Evolutionary conservation across 2,113 vertebrate species (phyloP), one percentile per base, ranked within the genome.

Genomic region (Manacus vitellinus): DNA sequence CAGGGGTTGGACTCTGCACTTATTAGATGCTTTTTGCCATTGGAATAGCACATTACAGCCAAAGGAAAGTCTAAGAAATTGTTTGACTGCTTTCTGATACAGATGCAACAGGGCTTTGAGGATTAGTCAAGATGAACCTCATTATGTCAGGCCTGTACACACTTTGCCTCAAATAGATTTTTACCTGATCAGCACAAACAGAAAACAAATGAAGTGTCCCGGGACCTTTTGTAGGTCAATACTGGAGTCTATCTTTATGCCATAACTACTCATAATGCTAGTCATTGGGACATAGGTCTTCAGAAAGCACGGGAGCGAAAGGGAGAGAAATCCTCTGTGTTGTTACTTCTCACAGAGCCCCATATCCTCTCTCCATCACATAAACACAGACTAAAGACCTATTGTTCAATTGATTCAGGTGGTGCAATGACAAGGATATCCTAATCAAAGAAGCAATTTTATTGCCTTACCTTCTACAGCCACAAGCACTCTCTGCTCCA

Each of bases 141-240:
- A 15, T 66, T 74, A 39, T 59, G 16, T n/a, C 46, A 68, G 58
- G 8, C n/a, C 31, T 51, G 28, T 44, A 37, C 16, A 56, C 21
- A 59, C 6, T 7, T 49, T 46, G 22, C 22, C 51, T 94, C 33
- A 76, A 85, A 52, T 4, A 79, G 52, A 30, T 65, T 74, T 31
- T 16, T 75, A 30, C 20, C 37, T 52, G 41, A 89, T 75, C 6
- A 39, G 10, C 14, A 6, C 1, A 11, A 88, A 37, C 8, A 76
- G 59, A 88, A 86, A 55, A 47, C 9, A 62, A 86, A 56, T 52
- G 0, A 85, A 52, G 8, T 39, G 11, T 82, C 35, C 44, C 72
- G 22, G 12, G 51, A 84, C 46, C 6, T 77, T 31, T 24, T 4
- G 19, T 52, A 24, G 7, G 20, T 55, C 0, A 0, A 47, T 54